Evolutionary conservation across 1,140 invertebrate genomes (phyloP).

Genomic region (Halotydeus destructor): DNA sequence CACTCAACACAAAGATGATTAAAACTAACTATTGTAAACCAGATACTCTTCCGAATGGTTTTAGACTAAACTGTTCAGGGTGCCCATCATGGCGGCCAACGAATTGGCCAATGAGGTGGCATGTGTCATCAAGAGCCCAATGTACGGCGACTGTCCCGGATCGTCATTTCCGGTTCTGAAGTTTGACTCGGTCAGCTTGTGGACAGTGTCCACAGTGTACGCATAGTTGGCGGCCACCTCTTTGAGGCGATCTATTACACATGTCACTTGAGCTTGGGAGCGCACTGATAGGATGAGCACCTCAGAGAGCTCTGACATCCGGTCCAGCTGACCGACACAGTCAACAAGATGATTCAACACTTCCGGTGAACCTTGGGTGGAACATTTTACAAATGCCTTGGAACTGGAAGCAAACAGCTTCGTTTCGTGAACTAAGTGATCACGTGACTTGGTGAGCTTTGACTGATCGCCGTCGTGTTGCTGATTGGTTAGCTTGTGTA

Average conservation of each 20-base stretch:
- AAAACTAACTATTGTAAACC: too few species aligned
- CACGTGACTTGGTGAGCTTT: conserved; percentile 33
- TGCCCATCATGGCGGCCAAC: conserved; percentile 51
- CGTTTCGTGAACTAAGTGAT: conserved; percentile 51
- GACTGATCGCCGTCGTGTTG: background rate
- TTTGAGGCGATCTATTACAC: conserved; percentile 51
- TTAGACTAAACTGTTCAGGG: too few species aligned
- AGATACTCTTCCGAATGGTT: too few species aligned
- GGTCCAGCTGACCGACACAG: conserved; percentile 41
- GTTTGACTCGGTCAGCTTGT: conserved; percentile 8
- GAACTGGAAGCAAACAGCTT: conserved; percentile 58
- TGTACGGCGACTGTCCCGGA: conserved; percentile 26
- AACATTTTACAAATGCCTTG: conserved; percentile 53
- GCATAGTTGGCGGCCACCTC: conserved; percentile 54
- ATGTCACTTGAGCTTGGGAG: conserved; percentile 50
- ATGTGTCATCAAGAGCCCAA: conserved; percentile 36
- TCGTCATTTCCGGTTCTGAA: conserved; percentile 25
- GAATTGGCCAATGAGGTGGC: conserved; percentile 58
- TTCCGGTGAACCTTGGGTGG: conserved; percentile 36
- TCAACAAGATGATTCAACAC: conserved; percentile 40
- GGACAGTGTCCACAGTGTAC: conserved; percentile 25
- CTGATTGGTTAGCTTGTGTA: conserved; percentile 23
- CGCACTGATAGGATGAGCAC: conserved; percentile 46
- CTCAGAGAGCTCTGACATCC: conserved; percentile 36
- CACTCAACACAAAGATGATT: too few species aligned